Percentiles rank a stretch among this genome's conserved stretches.
These are phyloP conservation scores for Apteryx mantelli DNA, from an alignment of 2,113 vertebrate genomes.

Conservation along the genomic window DNA sequence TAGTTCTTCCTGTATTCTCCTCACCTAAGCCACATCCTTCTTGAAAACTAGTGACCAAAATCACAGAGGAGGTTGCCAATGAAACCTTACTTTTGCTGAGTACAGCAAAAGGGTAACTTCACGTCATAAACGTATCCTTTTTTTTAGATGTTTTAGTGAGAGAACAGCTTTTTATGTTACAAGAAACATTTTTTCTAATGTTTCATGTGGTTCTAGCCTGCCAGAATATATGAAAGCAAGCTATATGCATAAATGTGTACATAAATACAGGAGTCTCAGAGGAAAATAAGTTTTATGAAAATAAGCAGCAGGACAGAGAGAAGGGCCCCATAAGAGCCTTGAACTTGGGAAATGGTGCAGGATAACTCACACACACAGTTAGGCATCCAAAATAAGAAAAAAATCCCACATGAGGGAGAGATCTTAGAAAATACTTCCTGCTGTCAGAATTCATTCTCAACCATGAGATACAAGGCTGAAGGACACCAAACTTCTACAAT, in stretches of 20 bases:
- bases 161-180: not conserved
- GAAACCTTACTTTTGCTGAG: not conserved
- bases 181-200: not conserved
- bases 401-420: not conserved
- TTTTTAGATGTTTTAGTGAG: not conserved
- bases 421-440: not conserved
- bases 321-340: not conserved
- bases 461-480: too few species aligned
- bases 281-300: not conserved
- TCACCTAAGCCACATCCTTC: not conserved
- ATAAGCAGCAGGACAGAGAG: not conserved
- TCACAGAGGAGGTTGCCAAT: not conserved
- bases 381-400: not conserved
- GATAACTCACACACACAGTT: not conserved
- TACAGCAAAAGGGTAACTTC: not conserved
- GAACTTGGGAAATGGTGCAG: not conserved
- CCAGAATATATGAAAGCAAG: not conserved
- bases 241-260: fast-evolving
- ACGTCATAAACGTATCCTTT: not conserved
- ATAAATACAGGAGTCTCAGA: not conserved
- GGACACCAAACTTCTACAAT: not conserved
- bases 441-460: not conserved
- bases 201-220: not conserved
- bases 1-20: not conserved
- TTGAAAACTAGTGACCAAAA: not conserved